Percentiles rank a stretch among this genome's conserved stretches.
Evolutionary conservation across 2,888 invertebrate species (phyloP).

Genomic region (Plutella xylostella): DNA sequence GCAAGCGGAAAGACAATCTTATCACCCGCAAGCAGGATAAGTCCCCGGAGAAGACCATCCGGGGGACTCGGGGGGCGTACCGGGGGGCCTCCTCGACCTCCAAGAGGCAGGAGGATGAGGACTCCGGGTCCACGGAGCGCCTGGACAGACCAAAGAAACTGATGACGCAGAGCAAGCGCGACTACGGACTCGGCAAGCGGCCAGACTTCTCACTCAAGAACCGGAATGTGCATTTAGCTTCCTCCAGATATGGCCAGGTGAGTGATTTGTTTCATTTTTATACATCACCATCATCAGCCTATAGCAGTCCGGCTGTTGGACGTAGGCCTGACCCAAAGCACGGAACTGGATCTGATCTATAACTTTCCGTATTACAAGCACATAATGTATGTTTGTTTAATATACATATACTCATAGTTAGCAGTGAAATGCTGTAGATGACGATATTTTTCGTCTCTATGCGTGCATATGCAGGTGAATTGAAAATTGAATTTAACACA

Average conservation of each 20-base stretch:
- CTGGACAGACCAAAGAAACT: conserved; percentile 66
- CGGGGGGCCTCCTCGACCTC: conserved; percentile 54
- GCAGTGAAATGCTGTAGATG: no score
- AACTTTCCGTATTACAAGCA: no score
- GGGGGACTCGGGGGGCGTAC: conserved; percentile 58
- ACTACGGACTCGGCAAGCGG: conserved; percentile 57
- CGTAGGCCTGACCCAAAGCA: no score
- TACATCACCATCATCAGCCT: no score
- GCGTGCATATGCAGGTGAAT: no score
- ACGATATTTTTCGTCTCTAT: no score
- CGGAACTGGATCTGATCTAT: no score
- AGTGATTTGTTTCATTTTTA: conserved; percentile 23
- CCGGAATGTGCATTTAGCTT: conserved; percentile 60
- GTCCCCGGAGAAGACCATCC: conserved; percentile 62
- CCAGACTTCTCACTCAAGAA: conserved; percentile 62
- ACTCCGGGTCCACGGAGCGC: conserved; percentile 54
- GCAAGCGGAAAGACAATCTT: conserved; percentile 61
- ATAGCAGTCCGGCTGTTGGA: no score
- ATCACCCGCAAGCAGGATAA: conserved; percentile 65
- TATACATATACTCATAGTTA: no score
- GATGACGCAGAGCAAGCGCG: conserved; percentile 53
- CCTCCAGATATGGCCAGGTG: conserved; percentile 65
- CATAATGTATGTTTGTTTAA: no score
- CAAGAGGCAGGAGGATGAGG: conserved; percentile 48
- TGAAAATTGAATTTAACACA: no score